Percentiles rank a stretch among this genome's conserved stretches.
Evolutionary conservation across 2,888 invertebrate species (phyloP).

Genomic region (Dendrolimus houi): DNA sequence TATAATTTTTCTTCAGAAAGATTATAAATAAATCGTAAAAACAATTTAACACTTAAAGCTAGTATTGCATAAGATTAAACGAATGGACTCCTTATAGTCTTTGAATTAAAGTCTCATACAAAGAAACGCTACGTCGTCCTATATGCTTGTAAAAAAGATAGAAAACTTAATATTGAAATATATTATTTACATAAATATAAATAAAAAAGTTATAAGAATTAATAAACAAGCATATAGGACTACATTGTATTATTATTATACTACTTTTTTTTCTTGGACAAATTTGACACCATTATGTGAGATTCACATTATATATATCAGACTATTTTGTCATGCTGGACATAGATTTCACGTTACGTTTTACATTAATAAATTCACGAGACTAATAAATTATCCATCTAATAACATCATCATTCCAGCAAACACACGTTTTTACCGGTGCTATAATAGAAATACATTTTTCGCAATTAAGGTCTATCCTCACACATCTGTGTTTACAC

Average conservation of each 20-base stretch:
- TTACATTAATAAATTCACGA: background rate
- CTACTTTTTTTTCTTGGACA: constrained; percentile 11
- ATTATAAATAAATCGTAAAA: constrained; percentile 70
- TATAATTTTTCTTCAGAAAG: constrained; percentile 27
- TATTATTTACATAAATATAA: constrained; percentile 27
- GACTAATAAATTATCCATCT: background rate
- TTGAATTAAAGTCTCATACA: constrained; percentile 34
- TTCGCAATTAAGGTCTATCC: background rate
- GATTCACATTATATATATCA: constrained; percentile 12
- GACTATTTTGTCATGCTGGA: constrained; percentile 25
- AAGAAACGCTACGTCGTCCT: constrained; percentile 20
- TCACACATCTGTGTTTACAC: too few relatives aligned
- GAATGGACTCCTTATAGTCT: constrained; percentile 47
- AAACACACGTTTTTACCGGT: background rate
- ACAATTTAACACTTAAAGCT: constrained; percentile 75
- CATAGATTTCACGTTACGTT: constrained; percentile 3
- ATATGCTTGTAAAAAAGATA: constrained; percentile 16
- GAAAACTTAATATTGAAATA: constrained; percentile 8
- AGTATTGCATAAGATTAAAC: constrained; percentile 73
- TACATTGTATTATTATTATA: constrained; percentile 15
- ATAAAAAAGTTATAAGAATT: constrained; percentile 13
- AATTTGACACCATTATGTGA: constrained; percentile 17
- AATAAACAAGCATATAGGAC: constrained; percentile 24
- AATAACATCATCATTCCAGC: background rate
- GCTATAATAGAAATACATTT: background rate